These are phyloP conservation scores for Lasioglossum oenotherae DNA, from an alignment of 2,888 invertebrate genomes.

Conservation along the genomic window DNA sequence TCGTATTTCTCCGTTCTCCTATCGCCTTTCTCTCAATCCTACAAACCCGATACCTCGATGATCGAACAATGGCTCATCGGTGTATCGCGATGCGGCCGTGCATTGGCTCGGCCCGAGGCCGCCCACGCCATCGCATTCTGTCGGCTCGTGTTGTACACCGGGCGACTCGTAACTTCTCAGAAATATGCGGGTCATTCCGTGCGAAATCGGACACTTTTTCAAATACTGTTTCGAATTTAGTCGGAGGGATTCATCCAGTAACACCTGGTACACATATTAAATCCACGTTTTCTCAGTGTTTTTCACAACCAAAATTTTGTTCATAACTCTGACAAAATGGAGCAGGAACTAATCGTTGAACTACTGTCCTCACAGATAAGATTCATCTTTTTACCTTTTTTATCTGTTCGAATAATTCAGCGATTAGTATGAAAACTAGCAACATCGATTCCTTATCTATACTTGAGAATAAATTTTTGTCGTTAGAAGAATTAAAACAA, in stretches of 20 bases:
- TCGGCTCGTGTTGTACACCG: conserved; percentile 5
- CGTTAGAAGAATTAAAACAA: too few relatives aligned
- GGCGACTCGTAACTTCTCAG: conserved; percentile 1
- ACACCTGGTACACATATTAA: background rate
- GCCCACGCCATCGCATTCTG: conserved; percentile 6
- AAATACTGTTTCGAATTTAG: background rate
- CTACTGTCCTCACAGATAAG: too few relatives aligned
- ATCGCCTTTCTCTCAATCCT: conserved; percentile 15
- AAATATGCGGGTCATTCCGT: background rate
- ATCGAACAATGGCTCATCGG: conserved; percentile 17
- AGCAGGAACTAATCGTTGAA: background rate
- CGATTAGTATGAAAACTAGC: too few relatives aligned
- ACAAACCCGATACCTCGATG: conserved; percentile 12
- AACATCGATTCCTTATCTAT: too few relatives aligned
- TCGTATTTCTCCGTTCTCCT: conserved; percentile 1
- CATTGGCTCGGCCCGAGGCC: conserved; percentile 4
- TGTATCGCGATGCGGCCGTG: conserved; percentile 11
- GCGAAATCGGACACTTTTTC: background rate
- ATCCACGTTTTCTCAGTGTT: background rate
- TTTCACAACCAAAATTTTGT: background rate
- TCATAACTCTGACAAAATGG: background rate
- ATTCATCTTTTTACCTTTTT: too few relatives aligned
- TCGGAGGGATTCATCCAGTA: background rate
- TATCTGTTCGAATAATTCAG: too few relatives aligned
- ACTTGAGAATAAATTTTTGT: too few relatives aligned